These are phyloP conservation scores for Ursus arctos DNA, from an alignment of 2,113 vertebrate species.

Conservation along the genomic window DNA sequence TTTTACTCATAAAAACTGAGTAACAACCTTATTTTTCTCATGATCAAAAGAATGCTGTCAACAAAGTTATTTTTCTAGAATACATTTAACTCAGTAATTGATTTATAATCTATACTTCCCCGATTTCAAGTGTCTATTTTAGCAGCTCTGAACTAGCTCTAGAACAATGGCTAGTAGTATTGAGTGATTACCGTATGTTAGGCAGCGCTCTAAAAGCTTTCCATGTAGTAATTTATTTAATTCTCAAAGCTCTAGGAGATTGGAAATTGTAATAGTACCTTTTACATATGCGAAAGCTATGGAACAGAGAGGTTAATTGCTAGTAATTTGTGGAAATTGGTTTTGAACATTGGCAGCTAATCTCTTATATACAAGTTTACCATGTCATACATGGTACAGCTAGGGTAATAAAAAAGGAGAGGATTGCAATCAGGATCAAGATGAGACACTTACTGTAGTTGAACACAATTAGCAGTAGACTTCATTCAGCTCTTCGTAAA, in stretches of 20 bases:
- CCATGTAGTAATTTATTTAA: background rate
- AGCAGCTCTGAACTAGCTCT: background rate
- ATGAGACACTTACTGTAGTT: background rate
- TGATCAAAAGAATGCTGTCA: background rate
- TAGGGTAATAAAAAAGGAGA: background rate
- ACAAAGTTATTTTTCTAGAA: background rate
- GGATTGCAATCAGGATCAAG: background rate
- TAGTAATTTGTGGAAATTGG: background rate
- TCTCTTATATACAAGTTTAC: background rate
- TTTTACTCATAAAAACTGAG: background rate
- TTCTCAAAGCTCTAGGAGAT: background rate
- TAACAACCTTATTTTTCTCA: background rate
- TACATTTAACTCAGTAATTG: background rate
- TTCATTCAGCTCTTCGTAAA: background rate
- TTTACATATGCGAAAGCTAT: background rate
- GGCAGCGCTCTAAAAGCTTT: background rate
- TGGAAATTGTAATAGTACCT: background rate
- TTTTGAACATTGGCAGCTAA: background rate
- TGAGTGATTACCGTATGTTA: background rate
- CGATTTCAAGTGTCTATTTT: background rate
- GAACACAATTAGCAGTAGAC: background rate
- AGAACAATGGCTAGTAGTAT: background rate
- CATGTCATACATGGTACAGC: background rate
- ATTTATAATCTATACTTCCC: background rate
- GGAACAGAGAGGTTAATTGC: background rate